phyloP scores from a whole-genome alignment of 2,113 vertebrate genomes.

The Megaceryle torquata region DNA sequence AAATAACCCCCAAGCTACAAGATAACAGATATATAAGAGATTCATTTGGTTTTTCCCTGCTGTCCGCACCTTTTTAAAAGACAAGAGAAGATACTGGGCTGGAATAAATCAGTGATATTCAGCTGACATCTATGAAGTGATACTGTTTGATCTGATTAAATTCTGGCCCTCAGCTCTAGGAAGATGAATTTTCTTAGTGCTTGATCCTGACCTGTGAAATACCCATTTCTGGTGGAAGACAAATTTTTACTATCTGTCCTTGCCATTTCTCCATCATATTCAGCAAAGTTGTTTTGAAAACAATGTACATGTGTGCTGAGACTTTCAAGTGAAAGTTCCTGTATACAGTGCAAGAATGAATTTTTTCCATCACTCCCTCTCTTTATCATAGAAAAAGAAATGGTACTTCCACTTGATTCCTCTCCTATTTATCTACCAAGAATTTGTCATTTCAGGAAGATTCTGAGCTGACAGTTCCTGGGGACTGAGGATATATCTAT shows the following conservation, averaged over 20 bases:
- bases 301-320: neutral
- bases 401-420: neutral
- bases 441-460: constrained; percentile 32
- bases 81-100: neutral
- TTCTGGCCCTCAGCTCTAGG: neutral
- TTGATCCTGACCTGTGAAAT: neutral
- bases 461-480: constrained; percentile 7
- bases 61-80: neutral
- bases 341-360: neutral
- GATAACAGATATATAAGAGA: neutral
- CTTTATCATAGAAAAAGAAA: neutral
- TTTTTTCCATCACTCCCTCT: neutral
- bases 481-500: neutral
- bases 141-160: neutral
- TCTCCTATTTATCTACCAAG: neutral
- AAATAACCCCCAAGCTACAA: neutral
- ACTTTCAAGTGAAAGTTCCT: neutral
- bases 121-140: neutral
- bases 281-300: neutral
- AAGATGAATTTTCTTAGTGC: neutral
- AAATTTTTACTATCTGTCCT: neutral
- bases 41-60: constrained; percentile 4
- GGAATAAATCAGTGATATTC: neutral
- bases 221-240: neutral
- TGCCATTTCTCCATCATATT: neutral